These are phyloP conservation scores for Tridacna crocea DNA, from an alignment of 2,888 invertebrate species.

Conservation along the genomic window DNA sequence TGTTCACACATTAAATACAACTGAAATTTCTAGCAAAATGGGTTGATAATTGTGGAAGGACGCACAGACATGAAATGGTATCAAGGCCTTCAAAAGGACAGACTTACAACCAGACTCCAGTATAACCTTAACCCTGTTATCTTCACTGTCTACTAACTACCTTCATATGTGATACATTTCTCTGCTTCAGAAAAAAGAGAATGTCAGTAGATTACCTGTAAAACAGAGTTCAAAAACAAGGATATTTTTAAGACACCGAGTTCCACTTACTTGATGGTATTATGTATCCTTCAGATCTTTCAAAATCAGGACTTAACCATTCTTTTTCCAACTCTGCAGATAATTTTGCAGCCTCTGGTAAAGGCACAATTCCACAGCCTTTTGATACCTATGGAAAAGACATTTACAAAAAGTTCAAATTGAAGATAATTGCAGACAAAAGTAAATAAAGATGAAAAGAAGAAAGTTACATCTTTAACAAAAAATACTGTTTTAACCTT, in stretches of 20 bases:
- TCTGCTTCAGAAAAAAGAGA: neutral
- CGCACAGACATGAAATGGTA: no score
- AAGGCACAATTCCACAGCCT: constrained; percentile 59
- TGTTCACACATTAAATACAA: no score
- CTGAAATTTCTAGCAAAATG: no score
- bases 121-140: no score
- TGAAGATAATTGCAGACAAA: no score
- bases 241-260: neutral
- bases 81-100: no score
- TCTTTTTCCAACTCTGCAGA: constrained; percentile 81
- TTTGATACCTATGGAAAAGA: neutral
- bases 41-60: no score
- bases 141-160: no score
- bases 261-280: constrained; percentile 51
- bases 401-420: neutral
- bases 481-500: no score
- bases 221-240: neutral
- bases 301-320: constrained; percentile 71
- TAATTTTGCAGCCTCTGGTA: constrained; percentile 76
- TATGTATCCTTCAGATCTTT: constrained; percentile 17
- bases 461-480: no score
- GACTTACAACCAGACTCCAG: no score
- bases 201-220: neutral
- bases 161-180: neutral
- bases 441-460: no score